Percentiles rank a stretch among this genome's conserved stretches.
phyloP scores from a whole-genome alignment of 1,140 invertebrate species.

The Lamellibrachia luymesi region DNA sequence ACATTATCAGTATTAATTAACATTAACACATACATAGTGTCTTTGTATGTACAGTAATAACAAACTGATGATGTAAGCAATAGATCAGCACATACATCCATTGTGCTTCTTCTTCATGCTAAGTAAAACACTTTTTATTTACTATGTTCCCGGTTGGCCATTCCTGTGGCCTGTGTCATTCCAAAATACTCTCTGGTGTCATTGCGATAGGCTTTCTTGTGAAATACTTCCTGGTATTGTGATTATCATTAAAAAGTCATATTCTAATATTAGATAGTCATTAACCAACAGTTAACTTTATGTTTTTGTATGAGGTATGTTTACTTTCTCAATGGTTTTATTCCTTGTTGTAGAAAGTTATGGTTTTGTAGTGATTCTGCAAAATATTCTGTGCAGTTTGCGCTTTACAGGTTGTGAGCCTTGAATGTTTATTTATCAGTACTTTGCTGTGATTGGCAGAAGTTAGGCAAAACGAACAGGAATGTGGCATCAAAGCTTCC shows the following conservation, averaged over 20 bases:
- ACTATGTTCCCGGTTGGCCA: not conserved
- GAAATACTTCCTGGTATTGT: too few relatives aligned
- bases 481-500: not conserved
- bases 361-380: not conserved
- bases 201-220: not conserved
- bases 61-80: too few relatives aligned
- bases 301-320: not conserved
- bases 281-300: not conserved
- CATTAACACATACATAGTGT: too few relatives aligned
- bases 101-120: not conserved
- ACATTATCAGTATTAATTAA: not conserved
- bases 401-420: not conserved
- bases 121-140: not conserved
- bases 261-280: too few relatives aligned
- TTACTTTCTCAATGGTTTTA: not conserved
- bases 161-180: not conserved
- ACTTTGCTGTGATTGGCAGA: not conserved
- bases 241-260: too few relatives aligned
- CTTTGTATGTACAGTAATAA: too few relatives aligned
- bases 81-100: too few relatives aligned
- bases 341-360: not conserved
- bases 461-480: not conserved
- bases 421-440: not conserved
- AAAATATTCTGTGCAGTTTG: not conserved
- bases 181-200: not conserved